Percentiles rank a stretch among this genome's conserved stretches.
Evolutionary conservation across 2,797 vertebrate species (phyloP).

Genomic region (Tolypeutes matacus): DNA sequence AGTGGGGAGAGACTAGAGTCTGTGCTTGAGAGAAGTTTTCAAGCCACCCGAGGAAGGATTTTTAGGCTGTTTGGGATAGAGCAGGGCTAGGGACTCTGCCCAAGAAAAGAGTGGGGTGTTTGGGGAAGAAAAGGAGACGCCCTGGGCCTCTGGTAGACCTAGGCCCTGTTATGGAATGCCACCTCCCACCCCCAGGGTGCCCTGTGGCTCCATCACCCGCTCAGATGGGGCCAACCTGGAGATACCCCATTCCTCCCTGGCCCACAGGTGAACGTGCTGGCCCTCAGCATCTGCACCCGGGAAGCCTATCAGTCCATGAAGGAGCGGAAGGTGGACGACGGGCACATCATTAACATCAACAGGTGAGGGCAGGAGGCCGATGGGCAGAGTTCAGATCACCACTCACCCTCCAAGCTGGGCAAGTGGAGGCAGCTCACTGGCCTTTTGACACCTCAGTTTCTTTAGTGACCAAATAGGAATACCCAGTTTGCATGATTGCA

Average conservation of each 20-base stretch:
- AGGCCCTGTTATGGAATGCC: neutral
- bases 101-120: neutral
- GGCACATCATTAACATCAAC: slow-evolving; percentile 98
- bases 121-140: neutral
- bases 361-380: slow-evolving; percentile 88
- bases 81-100: neutral
- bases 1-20: neutral
- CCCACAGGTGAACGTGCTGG: slow-evolving; percentile 95
- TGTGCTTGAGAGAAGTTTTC: neutral
- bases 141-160: neutral
- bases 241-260: neutral
- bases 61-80: neutral
- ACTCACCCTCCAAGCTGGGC: neutral
- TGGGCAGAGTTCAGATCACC: neutral
- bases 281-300: slow-evolving; percentile 96
- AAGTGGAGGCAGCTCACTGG: neutral
- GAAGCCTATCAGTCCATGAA: slow-evolving; percentile 98
- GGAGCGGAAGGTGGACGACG: slow-evolving; percentile 95
- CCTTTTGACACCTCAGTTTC: neutral
- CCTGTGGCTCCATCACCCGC: neutral
- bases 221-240: slow-evolving; percentile 1
- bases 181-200: neutral
- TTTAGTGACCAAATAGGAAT: neutral
- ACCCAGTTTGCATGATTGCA: neutral
- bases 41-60: slow-evolving; percentile 15